Evolutionary conservation across 2,888 invertebrate species (phyloP).

Genomic region (Morinoia aosen): DNA sequence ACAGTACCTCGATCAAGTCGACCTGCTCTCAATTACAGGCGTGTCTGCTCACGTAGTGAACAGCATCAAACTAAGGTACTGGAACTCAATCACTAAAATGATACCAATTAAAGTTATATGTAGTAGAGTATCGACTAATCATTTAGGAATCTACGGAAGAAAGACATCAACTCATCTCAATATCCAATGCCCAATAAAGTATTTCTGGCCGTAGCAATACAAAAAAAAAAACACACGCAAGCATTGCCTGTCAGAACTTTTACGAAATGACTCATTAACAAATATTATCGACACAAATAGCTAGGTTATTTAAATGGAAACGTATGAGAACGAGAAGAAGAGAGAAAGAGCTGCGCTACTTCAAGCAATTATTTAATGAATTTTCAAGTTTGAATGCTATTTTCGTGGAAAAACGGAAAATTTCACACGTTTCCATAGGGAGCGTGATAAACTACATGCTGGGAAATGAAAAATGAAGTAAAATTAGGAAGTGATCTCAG

Average conservation of each 20-base stretch:
- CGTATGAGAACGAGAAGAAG: not conserved
- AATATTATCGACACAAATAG: not conserved
- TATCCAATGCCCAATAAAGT: not conserved
- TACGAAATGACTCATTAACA: not conserved
- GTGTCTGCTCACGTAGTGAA: not conserved
- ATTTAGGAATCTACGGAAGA: not conserved
- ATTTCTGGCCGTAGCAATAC: not conserved
- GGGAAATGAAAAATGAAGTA: not conserved
- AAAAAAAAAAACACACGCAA: not conserved
- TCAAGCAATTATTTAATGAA: not conserved
- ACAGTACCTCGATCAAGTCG: not conserved
- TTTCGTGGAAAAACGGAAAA: not conserved
- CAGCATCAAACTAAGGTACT: not conserved
- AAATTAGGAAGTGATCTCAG: not conserved
- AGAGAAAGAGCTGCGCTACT: not conserved
- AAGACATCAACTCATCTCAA: not conserved
- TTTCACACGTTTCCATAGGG: not conserved
- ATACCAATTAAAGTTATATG: slow-evolving; percentile 12
- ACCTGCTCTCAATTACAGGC: not conserved
- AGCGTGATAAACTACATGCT: not conserved
- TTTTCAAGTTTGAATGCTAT: not conserved
- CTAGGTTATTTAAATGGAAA: not conserved
- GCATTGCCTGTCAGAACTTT: not conserved
- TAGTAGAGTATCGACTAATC: not conserved
- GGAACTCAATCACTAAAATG: slow-evolving; percentile 17